Evolutionary conservation across 2,113 vertebrate genomes (phyloP), one percentile per base, ranked within the genome.

Genomic region (Mobula hypostoma): DNA sequence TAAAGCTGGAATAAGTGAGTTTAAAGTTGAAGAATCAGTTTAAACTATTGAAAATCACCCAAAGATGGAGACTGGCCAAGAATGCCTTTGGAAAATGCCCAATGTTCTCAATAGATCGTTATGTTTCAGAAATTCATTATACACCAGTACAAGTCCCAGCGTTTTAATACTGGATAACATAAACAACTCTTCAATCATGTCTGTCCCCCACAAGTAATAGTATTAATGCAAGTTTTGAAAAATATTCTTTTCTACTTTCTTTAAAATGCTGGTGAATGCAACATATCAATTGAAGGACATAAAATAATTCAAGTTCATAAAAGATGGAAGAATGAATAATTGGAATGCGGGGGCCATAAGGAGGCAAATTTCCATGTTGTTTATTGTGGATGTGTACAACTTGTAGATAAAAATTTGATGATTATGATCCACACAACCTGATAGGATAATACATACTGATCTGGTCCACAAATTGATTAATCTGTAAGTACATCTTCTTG

Each of bases 11-110:
- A 5, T 68, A 90, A 90, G 15, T 36, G 27, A 90, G 61, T 66
- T 66, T 90, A 63, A 90, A 90, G 61, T 68, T 90, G 61, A 90
- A 90, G n/a, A 90, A 66, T 90, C 63, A 66, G 14, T 90, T 70
- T 40, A 74, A 76, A 74, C 27, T 93, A 21, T 4, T 56, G 32
- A 93, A 74, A 76, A 74, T 56, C 66, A 72, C 21, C 40, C 21
- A 76, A 74, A 56, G 63, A 68, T 66, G 61, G 15, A 63, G 66
- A 68, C 9, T 88, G 24, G 56, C 58, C 24, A 88, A 88, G 83
- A 88, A 72, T 93, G 32, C 19, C 32, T 92, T 70, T 92, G 68
- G 68, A 91, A 92, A 92, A 92, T 92, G 11, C 85, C 85, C 66
- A 92, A 36, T 92, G 61, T 48, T 72, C 68, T 92, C 66, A 48